Evolutionary conservation across 2,113 vertebrate genomes (phyloP).

Genomic region (Lates calcarifer): DNA sequence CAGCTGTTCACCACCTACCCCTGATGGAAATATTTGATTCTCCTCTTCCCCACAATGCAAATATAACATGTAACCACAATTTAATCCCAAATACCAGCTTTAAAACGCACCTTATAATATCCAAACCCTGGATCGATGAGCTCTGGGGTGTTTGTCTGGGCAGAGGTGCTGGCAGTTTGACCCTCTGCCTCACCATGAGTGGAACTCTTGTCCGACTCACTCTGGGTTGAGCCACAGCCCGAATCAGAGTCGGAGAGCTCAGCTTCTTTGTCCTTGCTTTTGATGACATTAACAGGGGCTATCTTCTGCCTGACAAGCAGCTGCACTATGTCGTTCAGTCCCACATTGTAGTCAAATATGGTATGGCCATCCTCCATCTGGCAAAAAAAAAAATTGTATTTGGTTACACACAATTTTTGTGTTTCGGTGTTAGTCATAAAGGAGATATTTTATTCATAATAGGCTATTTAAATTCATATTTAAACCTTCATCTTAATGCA

Average conservation of each 20-base stretch:
- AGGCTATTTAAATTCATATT: not conserved
- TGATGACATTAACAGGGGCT: slow-evolving; percentile 58
- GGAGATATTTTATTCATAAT: not conserved
- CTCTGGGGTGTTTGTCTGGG: slow-evolving; percentile 53
- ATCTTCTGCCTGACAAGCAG: slow-evolving; percentile 89
- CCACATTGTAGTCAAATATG: slow-evolving; percentile 95
- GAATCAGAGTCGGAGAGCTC: slow-evolving; percentile 96
- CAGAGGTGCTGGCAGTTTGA: slow-evolving; percentile 84
- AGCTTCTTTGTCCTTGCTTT: slow-evolving; percentile 88
- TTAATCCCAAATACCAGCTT: not conserved
- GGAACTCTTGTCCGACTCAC: slow-evolving; percentile 94
- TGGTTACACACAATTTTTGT: not conserved
- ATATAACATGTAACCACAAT: not conserved
- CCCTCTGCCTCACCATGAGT: slow-evolving; percentile 88
- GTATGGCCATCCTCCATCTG: slow-evolving; percentile 98
- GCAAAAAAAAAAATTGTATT: not conserved
- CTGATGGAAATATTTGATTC: not conserved
- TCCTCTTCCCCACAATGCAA: not conserved
- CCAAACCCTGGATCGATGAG: slow-evolving; percentile 87
- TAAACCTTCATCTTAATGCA: not conserved
- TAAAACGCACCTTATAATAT: slow-evolving; percentile 89
- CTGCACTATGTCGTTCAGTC: slow-evolving; percentile 95
- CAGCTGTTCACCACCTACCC: too few species aligned
- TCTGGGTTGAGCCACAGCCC: slow-evolving; percentile 93
- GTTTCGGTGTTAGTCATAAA: not conserved